Evolutionary conservation across 1,140 invertebrate species (phyloP), one percentile per base, ranked within the genome.

Genomic region (Drosophila kikkawai): DNA sequence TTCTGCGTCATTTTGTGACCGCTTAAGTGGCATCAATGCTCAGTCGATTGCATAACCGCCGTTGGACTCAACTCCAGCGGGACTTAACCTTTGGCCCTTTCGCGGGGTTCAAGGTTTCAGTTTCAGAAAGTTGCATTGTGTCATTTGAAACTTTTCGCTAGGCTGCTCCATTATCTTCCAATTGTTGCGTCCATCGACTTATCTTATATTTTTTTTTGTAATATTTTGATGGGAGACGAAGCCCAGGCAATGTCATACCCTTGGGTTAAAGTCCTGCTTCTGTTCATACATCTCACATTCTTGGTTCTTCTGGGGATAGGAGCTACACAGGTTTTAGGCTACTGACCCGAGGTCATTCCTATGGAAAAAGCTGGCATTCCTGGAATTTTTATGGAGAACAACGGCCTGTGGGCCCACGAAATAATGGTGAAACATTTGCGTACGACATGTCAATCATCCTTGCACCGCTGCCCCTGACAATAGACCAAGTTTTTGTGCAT

Each of bases 81-180:
- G 45, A 26, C 15, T 56, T 76, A 55, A 80, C 76, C 81, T 83
- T 77, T 84, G 57, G 26, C 59, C 36, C 12, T 26, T 29, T 26
- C 12, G n/a, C 7, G 19, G 29, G 7, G 63, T 82, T 77, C 55
- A 79, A 79, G 79, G 78, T 57, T 79, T 51, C 51, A 47, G 53
- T 81, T 73, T 75, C 79, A 71, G 50, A 56, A 76, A 68, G 53
- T 55, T 53, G 26, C 71, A 58, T 56, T 73, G 79, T 77, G 76
- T 69, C 63, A 85, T 64, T 84, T 42, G 67, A 84, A 76, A 84
- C 81, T 67, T 45, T 37, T 41, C 7, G 37, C 26, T 50, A 8
- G 39, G 39, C 41, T 56, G 56, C 36, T 57, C 68, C 53, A 83
- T 80, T 75, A 71, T 64, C 41, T 59, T 41, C 39, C 50, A 78